phyloP scores from a whole-genome alignment of 1,140 invertebrate species.

The Riptortus pedestris region DNA sequence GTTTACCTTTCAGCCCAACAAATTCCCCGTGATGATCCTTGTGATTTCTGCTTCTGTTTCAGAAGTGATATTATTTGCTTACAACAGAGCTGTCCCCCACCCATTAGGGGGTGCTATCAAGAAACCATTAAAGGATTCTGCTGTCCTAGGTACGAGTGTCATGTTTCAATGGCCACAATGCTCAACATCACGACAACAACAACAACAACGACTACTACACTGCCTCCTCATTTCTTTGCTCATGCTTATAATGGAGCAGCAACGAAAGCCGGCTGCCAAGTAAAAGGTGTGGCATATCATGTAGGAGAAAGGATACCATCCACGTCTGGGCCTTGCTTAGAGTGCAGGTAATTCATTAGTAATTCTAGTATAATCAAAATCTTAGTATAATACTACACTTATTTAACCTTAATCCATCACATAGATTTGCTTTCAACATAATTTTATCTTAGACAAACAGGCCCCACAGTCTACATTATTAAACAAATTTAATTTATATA shows the following conservation, averaged over 20 bases:
- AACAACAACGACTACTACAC: constrained; percentile 72
- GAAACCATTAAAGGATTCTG: constrained; percentile 87
- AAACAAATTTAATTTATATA: too few relatives aligned
- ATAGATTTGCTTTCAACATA: too few relatives aligned
- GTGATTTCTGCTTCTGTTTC: constrained; percentile 95
- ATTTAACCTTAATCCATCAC: too few relatives aligned
- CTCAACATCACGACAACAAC: constrained; percentile 71
- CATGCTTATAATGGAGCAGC: constrained; percentile 65
- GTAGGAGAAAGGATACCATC: constrained; percentile 71
- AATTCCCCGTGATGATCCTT: constrained; percentile 84
- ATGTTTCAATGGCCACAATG: constrained; percentile 67
- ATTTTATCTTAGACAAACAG: constrained; percentile 1
- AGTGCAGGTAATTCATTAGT: constrained; percentile 63
- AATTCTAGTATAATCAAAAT: constrained; percentile 41
- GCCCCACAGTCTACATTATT: too few relatives aligned
- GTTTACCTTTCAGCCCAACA: constrained; percentile 89
- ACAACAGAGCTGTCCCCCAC: constrained; percentile 88
- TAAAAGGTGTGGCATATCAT: constrained; percentile 67
- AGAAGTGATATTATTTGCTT: constrained; percentile 89
- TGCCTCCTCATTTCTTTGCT: constrained; percentile 67
- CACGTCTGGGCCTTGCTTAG: constrained; percentile 78
- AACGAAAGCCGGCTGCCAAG: constrained; percentile 66
- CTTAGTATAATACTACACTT: too few relatives aligned
- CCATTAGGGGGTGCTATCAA: constrained; percentile 78
- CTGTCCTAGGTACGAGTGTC: constrained; percentile 88